Base-by-base conservation (phyloP, 1,140 invertebrate genomes). In the Vanessa atalanta region DNA sequence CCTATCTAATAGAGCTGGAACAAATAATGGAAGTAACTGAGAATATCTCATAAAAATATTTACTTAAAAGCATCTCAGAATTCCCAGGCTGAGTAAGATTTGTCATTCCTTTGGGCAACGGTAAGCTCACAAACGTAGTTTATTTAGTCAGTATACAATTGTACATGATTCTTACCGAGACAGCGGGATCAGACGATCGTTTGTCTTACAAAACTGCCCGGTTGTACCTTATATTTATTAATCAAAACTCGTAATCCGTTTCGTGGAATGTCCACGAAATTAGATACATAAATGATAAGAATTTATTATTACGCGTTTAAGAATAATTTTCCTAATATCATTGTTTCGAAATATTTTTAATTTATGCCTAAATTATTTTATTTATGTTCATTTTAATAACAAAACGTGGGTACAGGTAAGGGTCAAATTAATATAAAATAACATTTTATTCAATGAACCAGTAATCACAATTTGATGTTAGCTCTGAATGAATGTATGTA, bases 191-290 rank as follows among this genome's bases (percentile, higher is more conserved):
- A 81, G 80, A 83, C 80, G 81, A 77, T 83, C 84, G 79, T 88
- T 87, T 87, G 82, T 88, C 82, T 85, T 76, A 77, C 75, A 79
- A 81, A 84, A 86, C 84, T 85, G 83, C 82, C 75, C 76, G 67
- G 70, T 73, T 76, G 78, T 82, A 79, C 77, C 70, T 80, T 77
- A 78, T 82, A 76, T 83, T 83, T 84, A 80, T 82, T 84, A 80
- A 79, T 82, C 79, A 72, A 75, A 78, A 70, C 50, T 71, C 55
- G 65, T 72, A 65, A 55, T 61, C 50, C 23, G 47, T 51, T 51
- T n/a, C 6, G 13, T 51, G 12, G 14, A 55, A 57, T 53, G 55
- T 53, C 37, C 37, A 43, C 37, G 6, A 43, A 43, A 43, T 43
- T 8, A 43, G 7, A 0, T 43, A 43, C 37, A 1, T 43, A 43